These are phyloP conservation scores for Acrocyrtus sp. DNA, from an alignment of 2,888 invertebrate species.

Conservation along the genomic window DNA sequence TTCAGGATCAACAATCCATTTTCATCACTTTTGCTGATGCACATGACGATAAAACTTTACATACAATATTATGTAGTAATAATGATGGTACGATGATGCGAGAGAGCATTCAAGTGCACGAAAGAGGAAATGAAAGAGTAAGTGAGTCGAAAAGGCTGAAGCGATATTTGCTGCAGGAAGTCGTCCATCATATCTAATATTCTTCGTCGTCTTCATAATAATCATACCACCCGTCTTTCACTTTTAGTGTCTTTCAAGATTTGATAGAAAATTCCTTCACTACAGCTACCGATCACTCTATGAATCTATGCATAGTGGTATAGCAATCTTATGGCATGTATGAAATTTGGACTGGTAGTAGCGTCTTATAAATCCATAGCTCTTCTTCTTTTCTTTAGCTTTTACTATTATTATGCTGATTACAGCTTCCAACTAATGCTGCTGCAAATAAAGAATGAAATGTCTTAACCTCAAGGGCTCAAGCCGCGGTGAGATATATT, in stretches of 20 bases:
- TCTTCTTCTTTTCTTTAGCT: too few species aligned
- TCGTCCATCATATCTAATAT: conserved; percentile 61
- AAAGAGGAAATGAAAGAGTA: conserved; percentile 62
- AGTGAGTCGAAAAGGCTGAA: conserved; percentile 56
- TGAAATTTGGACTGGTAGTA: too few species aligned
- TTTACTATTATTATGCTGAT: too few species aligned
- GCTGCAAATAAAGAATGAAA: too few species aligned
- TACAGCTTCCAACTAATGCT: too few species aligned
- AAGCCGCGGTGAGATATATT: too few species aligned
- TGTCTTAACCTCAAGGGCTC: too few species aligned
- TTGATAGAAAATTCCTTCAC: too few species aligned
- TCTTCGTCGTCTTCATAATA: conserved; percentile 23
- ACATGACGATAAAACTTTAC: conserved; percentile 28
- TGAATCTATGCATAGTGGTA: too few species aligned
- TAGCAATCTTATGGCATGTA: too few species aligned
- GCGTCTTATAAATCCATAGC: too few species aligned
- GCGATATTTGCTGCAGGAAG: conserved; percentile 57
- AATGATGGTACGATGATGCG: conserved; percentile 26
- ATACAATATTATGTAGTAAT: conserved; percentile 26
- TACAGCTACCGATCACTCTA: too few species aligned
- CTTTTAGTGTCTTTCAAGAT: conserved; percentile 9
- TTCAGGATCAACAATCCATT: conserved; percentile 41
- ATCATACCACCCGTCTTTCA: not conserved
- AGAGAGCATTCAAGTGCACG: conserved; percentile 57
- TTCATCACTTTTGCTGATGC: conserved; percentile 34